phyloP scores from a whole-genome alignment of 2,797 vertebrate species.

The Eurystomus glaucurus region DNA sequence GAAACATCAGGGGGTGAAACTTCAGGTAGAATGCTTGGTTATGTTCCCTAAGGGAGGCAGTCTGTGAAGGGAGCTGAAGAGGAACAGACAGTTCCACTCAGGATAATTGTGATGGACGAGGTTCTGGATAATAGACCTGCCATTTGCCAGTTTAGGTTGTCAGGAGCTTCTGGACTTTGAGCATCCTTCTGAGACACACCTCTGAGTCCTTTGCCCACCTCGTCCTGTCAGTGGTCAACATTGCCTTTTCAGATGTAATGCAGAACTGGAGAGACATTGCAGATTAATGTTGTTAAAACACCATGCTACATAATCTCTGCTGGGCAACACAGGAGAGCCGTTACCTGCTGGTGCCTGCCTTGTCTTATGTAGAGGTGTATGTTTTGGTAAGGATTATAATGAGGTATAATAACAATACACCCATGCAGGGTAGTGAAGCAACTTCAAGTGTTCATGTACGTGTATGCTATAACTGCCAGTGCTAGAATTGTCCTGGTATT shows the following conservation, averaged over 20 bases:
- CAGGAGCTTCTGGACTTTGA: not conserved
- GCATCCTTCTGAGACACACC: not conserved
- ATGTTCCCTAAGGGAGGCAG: not conserved
- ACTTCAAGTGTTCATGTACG: not conserved
- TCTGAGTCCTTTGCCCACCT: not conserved
- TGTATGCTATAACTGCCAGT: accelerated
- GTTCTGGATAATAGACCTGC: not conserved
- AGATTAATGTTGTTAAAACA: not conserved
- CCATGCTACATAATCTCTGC: not conserved
- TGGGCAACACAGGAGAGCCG: not conserved
- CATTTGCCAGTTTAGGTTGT: not conserved
- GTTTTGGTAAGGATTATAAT: not conserved
- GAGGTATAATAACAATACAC: not conserved
- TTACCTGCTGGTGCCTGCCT: not conserved
- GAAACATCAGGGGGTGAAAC: not conserved
- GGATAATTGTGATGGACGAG: not conserved
- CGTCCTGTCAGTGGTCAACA: not conserved
- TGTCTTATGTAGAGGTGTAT: not conserved
- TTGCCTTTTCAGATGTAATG: not conserved
- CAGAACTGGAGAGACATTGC: not conserved
- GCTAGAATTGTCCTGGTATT: not conserved
- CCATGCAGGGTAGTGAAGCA: not conserved
- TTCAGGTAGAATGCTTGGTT: not conserved
- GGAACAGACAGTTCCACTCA: not conserved
- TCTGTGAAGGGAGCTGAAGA: not conserved